Percentiles rank a stretch among this genome's conserved stretches.
Evolutionary conservation across 2,888 invertebrate genomes (phyloP).

Genomic region (Cheilosia grossa): DNA sequence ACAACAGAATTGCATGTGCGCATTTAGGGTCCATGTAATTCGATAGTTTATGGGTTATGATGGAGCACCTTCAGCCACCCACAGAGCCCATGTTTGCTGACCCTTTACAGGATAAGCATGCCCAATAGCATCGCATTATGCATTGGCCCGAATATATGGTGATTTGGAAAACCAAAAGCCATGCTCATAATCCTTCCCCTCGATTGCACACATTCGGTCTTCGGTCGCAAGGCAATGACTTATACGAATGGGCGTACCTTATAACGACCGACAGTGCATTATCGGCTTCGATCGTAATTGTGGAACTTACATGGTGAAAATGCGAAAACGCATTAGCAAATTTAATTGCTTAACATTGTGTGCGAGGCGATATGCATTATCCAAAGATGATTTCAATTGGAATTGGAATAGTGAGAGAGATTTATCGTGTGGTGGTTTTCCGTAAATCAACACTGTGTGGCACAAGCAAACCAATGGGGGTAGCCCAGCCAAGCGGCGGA

Average conservation of each 20-base stretch:
- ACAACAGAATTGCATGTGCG: slow-evolving; percentile 23
- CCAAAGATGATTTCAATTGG: slow-evolving; percentile 34
- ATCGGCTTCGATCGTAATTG: slow-evolving; percentile 61
- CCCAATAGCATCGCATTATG: slow-evolving; percentile 3
- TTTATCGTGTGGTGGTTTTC: slow-evolving; percentile 57
- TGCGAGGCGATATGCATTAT: slow-evolving; percentile 25
- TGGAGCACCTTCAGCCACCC: slow-evolving; percentile 42
- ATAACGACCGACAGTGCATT: slow-evolving; percentile 45
- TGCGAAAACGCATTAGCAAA: slow-evolving; percentile 56
- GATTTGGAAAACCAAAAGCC: slow-evolving; percentile 2
- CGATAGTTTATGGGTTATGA: slow-evolving; percentile 45
- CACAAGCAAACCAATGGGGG: not conserved
- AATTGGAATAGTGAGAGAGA: slow-evolving; percentile 47
- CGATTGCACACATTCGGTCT: slow-evolving; percentile 22
- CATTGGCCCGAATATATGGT: not conserved
- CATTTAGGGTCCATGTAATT: slow-evolving; percentile 43
- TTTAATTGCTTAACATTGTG: slow-evolving; percentile 63
- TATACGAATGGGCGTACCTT: slow-evolving; percentile 16
- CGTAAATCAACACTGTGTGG: slow-evolving; percentile 57
- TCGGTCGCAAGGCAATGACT: slow-evolving; percentile 9
- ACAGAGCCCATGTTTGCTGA: slow-evolving; percentile 17
- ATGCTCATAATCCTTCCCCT: slow-evolving; percentile 32
- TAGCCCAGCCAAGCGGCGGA: not conserved
- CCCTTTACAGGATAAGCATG: slow-evolving; percentile 25
- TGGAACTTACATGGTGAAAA: slow-evolving; percentile 50